Base-by-base conservation (phyloP, 2,113 vertebrate genomes). In the Microcebus ravelobensis region DNA sequence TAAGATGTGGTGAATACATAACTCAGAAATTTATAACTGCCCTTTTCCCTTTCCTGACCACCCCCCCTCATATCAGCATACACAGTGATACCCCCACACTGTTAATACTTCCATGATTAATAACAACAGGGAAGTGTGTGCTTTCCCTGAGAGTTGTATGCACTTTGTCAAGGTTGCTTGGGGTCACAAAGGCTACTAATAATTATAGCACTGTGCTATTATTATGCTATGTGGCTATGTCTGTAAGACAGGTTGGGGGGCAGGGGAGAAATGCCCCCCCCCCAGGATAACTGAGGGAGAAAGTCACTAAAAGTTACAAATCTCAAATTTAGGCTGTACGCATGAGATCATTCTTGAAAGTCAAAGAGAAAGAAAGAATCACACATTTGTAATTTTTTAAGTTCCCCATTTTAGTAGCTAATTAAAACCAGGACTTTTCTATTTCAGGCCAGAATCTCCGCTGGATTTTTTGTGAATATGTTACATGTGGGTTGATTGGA, bases 111-210 rank as follows among this genome's bases (percentile, higher is more conserved):
- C 0, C 0, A 85, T 67, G 97, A 98, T 98, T 98, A 97, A 98
- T 97, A 98, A 97, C 93, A 93, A 57, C 97, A 31, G 70, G 95
- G 95, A 86, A 93, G 71, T 80, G 68, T 87, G 86, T 97, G 95
- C 95, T 97, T 97, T 95, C 97, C 14, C 7, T 84, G 91, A 91
- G 90, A 96, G 77, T 84, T 70, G 5, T 18, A 14, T 55, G 91
- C 96, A 97, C 96, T 97, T 97, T 98, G 96, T 97, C 94, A 87
- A 96, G 96, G 97, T 98, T 96, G 92, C 95, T 91, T 73, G 12
- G 93, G 98, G 96, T 98, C 97, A 95, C 23, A 18, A 74, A 88
- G 0, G 0, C 96, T 96, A 84, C 83, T 87, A n/a, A 84, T 82
- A 57, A 83, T 88, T 23, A 31, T 61, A 86, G 31, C 3, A 50